Percentiles rank a stretch among this genome's conserved stretches.
These are phyloP conservation scores for Acleris emargana DNA, from an alignment of 2,888 invertebrate species.

Conservation along the genomic window DNA sequence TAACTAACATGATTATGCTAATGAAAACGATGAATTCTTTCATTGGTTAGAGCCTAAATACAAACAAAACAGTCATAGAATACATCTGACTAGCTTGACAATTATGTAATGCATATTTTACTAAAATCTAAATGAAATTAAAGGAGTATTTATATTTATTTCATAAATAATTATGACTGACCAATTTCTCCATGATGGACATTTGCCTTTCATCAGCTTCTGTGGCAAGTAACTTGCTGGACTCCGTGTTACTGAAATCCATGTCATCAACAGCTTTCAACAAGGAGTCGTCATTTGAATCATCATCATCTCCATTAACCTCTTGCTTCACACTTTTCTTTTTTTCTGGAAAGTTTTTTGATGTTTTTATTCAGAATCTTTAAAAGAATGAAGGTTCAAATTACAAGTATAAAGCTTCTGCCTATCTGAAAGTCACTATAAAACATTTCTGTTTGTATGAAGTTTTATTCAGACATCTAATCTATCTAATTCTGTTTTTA, in stretches of 20 bases:
- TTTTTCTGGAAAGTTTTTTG: constrained; percentile 52
- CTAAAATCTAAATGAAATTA: too few relatives aligned
- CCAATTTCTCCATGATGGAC: constrained; percentile 68
- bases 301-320: constrained; percentile 56
- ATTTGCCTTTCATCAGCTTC: constrained; percentile 63
- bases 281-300: constrained; percentile 52
- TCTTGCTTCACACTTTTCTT: constrained; percentile 60
- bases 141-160: not conserved
- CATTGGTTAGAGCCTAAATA: too few relatives aligned
- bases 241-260: constrained; percentile 45
- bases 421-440: too few relatives aligned
- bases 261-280: constrained; percentile 50
- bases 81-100: too few relatives aligned
- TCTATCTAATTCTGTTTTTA: too few relatives aligned
- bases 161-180: constrained; percentile 41
- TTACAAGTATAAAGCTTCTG: too few relatives aligned
- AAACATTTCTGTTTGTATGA: too few relatives aligned
- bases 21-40: not conserved
- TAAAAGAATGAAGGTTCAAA: not conserved
- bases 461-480: too few relatives aligned
- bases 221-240: constrained; percentile 43
- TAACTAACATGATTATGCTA: not conserved
- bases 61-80: too few relatives aligned
- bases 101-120: too few relatives aligned
- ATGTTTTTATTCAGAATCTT: not conserved